phyloP scores from a whole-genome alignment of 2,888 invertebrate genomes.

The Dasysyrphus tricinctus region DNA sequence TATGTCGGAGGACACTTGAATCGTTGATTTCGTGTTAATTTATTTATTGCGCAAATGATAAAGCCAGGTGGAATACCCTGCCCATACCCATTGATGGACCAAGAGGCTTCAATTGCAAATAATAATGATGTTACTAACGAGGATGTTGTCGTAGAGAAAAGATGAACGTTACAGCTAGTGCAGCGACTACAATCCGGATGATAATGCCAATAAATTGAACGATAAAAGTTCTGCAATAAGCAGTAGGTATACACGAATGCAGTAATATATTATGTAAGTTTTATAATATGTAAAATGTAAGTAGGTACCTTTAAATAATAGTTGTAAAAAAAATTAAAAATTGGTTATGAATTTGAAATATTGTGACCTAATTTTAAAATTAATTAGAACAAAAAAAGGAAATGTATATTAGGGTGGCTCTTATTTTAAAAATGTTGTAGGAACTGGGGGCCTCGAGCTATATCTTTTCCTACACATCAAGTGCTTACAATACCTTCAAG shows the following conservation, averaged over 20 bases:
- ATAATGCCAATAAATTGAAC: slow-evolving; percentile 51
- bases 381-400: no score
- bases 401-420: no score
- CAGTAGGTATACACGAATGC: neutral
- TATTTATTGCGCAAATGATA: slow-evolving; percentile 78
- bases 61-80: slow-evolving; percentile 77
- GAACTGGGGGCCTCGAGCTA: no score
- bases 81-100: neutral
- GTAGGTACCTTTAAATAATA: no score
- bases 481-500: no score
- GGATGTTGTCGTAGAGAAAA: slow-evolving; percentile 23
- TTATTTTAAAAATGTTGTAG: no score
- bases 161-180: neutral
- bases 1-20: slow-evolving; percentile 20
- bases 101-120: slow-evolving; percentile 28
- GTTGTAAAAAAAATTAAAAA: no score
- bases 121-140: slow-evolving; percentile 66
- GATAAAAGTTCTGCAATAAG: neutral
- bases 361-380: no score
- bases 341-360: no score
- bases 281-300: no score
- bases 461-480: no score
- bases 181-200: slow-evolving; percentile 11
- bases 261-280: neutral
- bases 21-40: slow-evolving; percentile 74